A percentile compares a stretch with the other conserved stretches of the same genome.
Conservation (phyloP, 2,888 invertebrate species). For the Ichneumoninae sp. region DNA sequence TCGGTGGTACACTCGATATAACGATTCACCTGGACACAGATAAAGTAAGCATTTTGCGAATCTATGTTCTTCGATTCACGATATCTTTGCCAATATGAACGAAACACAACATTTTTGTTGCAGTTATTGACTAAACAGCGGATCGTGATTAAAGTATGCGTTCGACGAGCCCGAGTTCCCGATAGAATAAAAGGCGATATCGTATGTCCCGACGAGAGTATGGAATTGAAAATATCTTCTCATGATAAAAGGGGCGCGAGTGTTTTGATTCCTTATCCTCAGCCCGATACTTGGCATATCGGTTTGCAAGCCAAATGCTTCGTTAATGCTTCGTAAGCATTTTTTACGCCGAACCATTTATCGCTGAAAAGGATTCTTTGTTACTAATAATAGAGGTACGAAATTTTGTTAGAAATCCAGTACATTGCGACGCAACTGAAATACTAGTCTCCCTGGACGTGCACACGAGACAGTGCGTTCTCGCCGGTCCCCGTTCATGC, state of each 20-base stretch:
- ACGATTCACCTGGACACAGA: constrained; percentile 81
- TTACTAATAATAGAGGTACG: neutral
- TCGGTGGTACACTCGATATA: constrained; percentile 85
- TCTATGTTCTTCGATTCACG: neutral
- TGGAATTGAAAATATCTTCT: constrained; percentile 77
- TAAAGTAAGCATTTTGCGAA: constrained; percentile 74
- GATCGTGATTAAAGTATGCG: constrained; percentile 79
- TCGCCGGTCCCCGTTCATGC: constrained; percentile 82
- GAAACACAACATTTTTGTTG: constrained; percentile 43
- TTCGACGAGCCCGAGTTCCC: constrained; percentile 79
- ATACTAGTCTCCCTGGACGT: constrained; percentile 84
- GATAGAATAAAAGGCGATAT: constrained; percentile 73
- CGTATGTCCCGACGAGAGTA: constrained; percentile 75
- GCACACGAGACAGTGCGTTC: constrained; percentile 83
- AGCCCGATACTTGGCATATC: constrained; percentile 84
- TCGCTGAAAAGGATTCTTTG: neutral
- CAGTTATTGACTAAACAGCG: constrained; percentile 74
- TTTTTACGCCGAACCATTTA: neutral
- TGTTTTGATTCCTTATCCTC: constrained; percentile 84
- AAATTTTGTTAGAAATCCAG: constrained; percentile 73
- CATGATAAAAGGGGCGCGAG: constrained; percentile 71
- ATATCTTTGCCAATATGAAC: neutral
- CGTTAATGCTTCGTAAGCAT: constrained; percentile 77
- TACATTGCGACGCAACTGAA: constrained; percentile 82
- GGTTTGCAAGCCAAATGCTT: constrained; percentile 83